Evolutionary conservation across 2,888 invertebrate species (phyloP).

Genomic region (Pristionchus fissidentatus): DNA sequence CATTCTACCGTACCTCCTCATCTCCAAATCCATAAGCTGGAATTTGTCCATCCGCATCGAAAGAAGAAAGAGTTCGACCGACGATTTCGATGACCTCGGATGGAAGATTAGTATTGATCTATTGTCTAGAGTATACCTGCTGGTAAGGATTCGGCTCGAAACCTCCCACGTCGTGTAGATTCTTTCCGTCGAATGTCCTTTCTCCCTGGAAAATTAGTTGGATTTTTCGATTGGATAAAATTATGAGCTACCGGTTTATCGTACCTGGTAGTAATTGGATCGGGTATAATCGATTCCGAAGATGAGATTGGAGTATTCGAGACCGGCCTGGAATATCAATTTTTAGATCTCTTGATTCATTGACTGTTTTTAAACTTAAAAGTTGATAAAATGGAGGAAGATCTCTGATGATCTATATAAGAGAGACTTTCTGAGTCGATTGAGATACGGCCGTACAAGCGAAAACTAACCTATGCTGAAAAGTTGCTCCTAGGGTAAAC

Average conservation of each 20-base stretch:
- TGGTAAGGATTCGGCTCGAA: conserved; percentile 78
- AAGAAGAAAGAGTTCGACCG: conserved; percentile 78
- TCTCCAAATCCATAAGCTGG: conserved; percentile 79
- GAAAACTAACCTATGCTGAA: too few relatives aligned
- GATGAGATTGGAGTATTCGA: conserved; percentile 75
- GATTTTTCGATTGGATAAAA: background rate
- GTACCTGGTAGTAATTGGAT: conserved; percentile 79
- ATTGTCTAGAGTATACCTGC: conserved; percentile 62
- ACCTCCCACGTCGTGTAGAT: conserved; percentile 76
- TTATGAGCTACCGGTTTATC: conserved; percentile 56
- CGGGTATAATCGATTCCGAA: conserved; percentile 79
- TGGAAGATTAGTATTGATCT: background rate
- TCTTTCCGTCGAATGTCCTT: conserved; percentile 77
- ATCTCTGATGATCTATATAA: background rate
- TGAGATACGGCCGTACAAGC: too few relatives aligned
- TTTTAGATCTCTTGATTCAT: too few relatives aligned
- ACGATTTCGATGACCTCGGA: conserved; percentile 78
- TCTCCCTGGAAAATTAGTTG: conserved; percentile 76
- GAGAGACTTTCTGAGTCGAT: too few relatives aligned
- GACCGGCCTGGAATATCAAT: conserved; percentile 67
- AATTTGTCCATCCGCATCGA: conserved; percentile 78
- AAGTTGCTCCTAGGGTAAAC: too few relatives aligned
- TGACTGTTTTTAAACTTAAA: too few relatives aligned
- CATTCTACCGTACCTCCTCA: conserved; percentile 75
- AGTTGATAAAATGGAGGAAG: background rate